Evolutionary conservation across 2,113 vertebrate genomes (phyloP).

Genomic region (Thalassarche chlororhynchos): DNA sequence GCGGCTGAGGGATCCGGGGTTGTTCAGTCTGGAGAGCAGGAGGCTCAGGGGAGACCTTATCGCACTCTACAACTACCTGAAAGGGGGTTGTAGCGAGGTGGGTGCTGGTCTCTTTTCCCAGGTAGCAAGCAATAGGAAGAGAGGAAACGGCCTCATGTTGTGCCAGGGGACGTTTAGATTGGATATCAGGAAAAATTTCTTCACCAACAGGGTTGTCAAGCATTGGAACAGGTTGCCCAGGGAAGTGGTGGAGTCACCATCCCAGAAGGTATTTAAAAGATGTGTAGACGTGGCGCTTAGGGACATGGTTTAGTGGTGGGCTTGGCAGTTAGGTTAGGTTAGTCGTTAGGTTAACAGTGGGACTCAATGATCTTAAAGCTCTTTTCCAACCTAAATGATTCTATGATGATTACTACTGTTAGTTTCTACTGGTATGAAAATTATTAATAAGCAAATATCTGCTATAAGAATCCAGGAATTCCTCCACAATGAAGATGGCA

Average conservation of each 20-base stretch:
- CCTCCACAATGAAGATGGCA: neutral
- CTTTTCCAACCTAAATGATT: neutral
- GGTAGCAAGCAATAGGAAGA: neutral
- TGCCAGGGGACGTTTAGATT: neutral
- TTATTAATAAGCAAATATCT: neutral
- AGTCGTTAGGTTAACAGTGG: neutral
- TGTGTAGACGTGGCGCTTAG: accelerated
- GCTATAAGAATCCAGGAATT: neutral
- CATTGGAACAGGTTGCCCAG: neutral
- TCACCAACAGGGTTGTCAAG: neutral
- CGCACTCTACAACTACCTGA: neutral
- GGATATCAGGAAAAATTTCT: neutral
- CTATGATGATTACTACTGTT: too few species aligned
- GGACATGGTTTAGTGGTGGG: neutral
- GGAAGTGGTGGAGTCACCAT: too few species aligned
- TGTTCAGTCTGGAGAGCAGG: neutral
- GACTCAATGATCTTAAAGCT: neutral
- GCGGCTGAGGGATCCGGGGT: neutral
- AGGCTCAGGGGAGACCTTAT: neutral
- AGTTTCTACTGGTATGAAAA: neutral
- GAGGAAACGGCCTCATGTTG: neutral
- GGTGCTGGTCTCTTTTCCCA: accelerated
- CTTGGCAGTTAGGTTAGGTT: too few species aligned
- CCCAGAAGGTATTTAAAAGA: neutral
- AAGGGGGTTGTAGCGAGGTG: neutral